A percentile compares a stretch with the other conserved stretches of the same genome.
phyloP scores from a whole-genome alignment of 2,797 vertebrate genomes.

The Pangasius mekongensis region DNA sequence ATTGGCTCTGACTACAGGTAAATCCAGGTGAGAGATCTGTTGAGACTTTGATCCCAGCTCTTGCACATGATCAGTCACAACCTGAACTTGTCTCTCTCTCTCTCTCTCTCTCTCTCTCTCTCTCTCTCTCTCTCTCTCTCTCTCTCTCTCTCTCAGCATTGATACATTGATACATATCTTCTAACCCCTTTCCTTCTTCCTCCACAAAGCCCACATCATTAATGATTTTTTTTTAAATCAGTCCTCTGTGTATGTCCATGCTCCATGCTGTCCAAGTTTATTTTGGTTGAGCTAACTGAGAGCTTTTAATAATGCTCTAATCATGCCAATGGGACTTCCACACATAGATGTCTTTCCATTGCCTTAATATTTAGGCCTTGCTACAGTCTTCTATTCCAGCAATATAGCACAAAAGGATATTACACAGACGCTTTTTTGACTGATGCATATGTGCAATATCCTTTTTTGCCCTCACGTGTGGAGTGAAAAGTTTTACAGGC shows the following conservation, averaged over 20 bases:
- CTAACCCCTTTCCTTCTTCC: background rate
- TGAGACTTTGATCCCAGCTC: slow-evolving; percentile 34
- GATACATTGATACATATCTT: slow-evolving; percentile 15
- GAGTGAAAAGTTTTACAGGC: slow-evolving; percentile 21
- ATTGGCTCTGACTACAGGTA: slow-evolving; percentile 46
- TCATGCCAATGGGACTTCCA: slow-evolving; percentile 34
- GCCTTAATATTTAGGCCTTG: slow-evolving; percentile 34
- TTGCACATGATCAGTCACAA: background rate
- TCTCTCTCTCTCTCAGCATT: background rate
- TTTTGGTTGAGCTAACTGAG: slow-evolving; percentile 46
- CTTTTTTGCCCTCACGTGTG: background rate
- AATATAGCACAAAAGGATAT: background rate
- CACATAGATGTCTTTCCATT: slow-evolving; percentile 30
- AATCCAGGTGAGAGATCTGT: slow-evolving; percentile 19
- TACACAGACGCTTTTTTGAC: background rate
- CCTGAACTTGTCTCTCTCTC: slow-evolving; percentile 17
- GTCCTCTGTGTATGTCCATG: slow-evolving; percentile 35
- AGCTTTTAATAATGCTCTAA: slow-evolving; percentile 36
- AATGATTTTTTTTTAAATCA: slow-evolving; percentile 45
- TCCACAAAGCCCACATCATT: slow-evolving; percentile 35
- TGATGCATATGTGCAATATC: background rate
- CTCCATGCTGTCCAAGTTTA: slow-evolving; percentile 45
- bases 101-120: background rate
- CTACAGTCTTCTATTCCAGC: background rate
- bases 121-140: background rate